Percentiles rank a stretch among this genome's conserved stretches.
These are phyloP conservation scores for Girardinichthys multiradiatus DNA, from an alignment of 2,113 vertebrate genomes.

Conservation along the genomic window DNA sequence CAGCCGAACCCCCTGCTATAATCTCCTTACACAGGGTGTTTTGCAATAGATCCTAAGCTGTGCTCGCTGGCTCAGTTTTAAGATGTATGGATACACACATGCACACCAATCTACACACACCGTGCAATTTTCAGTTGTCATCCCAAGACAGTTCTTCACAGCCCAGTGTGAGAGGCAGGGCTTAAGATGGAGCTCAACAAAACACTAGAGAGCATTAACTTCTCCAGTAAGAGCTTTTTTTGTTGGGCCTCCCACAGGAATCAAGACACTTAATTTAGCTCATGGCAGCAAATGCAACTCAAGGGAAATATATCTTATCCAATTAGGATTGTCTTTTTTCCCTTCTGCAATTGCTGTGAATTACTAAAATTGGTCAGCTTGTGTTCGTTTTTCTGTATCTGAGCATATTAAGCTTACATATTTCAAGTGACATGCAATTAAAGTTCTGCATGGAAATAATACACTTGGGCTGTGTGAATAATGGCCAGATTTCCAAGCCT, in stretches of 20 bases:
- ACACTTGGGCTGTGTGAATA: neutral
- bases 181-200: slow-evolving; percentile 67
- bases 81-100: slow-evolving; percentile 30
- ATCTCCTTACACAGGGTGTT: slow-evolving; percentile 70
- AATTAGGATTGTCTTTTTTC: slow-evolving; percentile 61
- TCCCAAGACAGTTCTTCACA: slow-evolving; percentile 55
- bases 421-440: too few species aligned
- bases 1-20: slow-evolving; percentile 50
- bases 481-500: neutral
- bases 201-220: slow-evolving; percentile 69
- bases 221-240: slow-evolving; percentile 57
- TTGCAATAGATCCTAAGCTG: slow-evolving; percentile 69
- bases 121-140: slow-evolving; percentile 44
- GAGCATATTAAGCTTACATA: neutral
- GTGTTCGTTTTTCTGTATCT: slow-evolving; percentile 11
- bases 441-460: too few species aligned
- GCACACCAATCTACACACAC: slow-evolving; percentile 14
- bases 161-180: slow-evolving; percentile 58
- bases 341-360: slow-evolving; percentile 52
- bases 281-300: slow-evolving; percentile 53
- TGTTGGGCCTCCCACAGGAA: slow-evolving; percentile 61
- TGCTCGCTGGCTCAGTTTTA: slow-evolving; percentile 40
- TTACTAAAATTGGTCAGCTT: slow-evolving; percentile 36
- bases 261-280: slow-evolving; percentile 72
- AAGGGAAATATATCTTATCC: slow-evolving; percentile 51